Conservation (phyloP, 1,140 invertebrate species). For the Fopius arisanus region DNA sequence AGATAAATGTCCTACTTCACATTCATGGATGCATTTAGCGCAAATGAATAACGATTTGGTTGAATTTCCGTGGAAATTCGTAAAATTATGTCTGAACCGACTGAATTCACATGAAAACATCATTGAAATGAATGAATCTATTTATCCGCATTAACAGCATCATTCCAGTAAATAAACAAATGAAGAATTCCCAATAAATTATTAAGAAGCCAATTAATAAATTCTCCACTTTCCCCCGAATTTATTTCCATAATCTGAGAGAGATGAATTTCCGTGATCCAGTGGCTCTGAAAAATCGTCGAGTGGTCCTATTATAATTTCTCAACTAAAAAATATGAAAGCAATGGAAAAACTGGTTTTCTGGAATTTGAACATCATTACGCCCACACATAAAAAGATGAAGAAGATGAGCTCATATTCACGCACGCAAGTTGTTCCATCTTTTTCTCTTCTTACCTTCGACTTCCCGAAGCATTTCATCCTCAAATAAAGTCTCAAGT, state of each 20-base stretch:
- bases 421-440: neutral
- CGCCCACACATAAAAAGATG: slow-evolving; percentile 28
- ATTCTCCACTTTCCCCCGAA: too few relatives aligned
- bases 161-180: neutral
- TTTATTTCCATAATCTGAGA: too few relatives aligned
- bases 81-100: neutral
- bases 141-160: neutral
- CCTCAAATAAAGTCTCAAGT: slow-evolving; percentile 13
- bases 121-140: too few relatives aligned
- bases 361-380: slow-evolving; percentile 34
- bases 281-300: neutral
- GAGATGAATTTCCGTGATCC: too few relatives aligned
- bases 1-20: neutral
- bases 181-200: neutral
- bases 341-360: slow-evolving; percentile 35
- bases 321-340: neutral
- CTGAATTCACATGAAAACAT: neutral
- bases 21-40: neutral
- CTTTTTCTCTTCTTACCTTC: neutral
- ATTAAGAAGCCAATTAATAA: neutral
- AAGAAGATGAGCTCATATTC: neutral
- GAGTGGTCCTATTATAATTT: neutral
- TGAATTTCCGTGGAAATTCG: neutral
- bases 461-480: neutral
- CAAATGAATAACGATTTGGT: neutral